Base-by-base conservation (phyloP, 2,888 invertebrate genomes). In the Plutella xylostella region DNA sequence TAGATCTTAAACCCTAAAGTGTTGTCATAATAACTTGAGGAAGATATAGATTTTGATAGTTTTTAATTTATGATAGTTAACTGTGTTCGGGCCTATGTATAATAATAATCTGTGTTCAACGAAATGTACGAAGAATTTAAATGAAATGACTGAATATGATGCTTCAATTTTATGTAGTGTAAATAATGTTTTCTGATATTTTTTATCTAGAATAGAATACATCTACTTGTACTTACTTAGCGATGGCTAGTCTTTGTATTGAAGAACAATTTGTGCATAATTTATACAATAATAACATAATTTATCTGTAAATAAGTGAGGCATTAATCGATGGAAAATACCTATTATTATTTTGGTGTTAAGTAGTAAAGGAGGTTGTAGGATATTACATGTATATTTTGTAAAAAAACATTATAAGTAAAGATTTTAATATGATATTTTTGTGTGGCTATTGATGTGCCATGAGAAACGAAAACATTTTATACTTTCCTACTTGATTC, bases 181-280 rank as follows among this genome's bases (percentile, higher is more conserved):
- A 67, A 69, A 71, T 73, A 76, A 76, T 73, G 72, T 76, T 79
- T 73, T 70, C 77, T 73, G 63, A 67, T 68, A 61, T 54, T 55
- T 60, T 61, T 58, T 59, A 63, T 58, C 48, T 53, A 51, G 46
- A 45, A 48, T 43, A 56, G 49, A 55, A 61, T 18, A 42, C 14
- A n/a, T 43, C 19, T 12, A 1, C 30, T 15, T 59, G 57, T 57
- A 55, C 52, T 55, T 70, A 72, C 74, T 79, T 80, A 79, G 82
- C 79, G 68, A 76, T 62, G 78, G 79, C 82, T 83, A 83, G 82
- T 83, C 82, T 70, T 67, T 69, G 53, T 61, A 62, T 59, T 50
- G 45, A 56, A 63, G 68, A 69, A 68, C 62, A 65, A 70, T 67
- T 55, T 77, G 72, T 76, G 75, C 75, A 75, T 78, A 75, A 74